Evolutionary conservation across 2,888 invertebrate species (phyloP).

Genomic region (Brenthis daphne): DNA sequence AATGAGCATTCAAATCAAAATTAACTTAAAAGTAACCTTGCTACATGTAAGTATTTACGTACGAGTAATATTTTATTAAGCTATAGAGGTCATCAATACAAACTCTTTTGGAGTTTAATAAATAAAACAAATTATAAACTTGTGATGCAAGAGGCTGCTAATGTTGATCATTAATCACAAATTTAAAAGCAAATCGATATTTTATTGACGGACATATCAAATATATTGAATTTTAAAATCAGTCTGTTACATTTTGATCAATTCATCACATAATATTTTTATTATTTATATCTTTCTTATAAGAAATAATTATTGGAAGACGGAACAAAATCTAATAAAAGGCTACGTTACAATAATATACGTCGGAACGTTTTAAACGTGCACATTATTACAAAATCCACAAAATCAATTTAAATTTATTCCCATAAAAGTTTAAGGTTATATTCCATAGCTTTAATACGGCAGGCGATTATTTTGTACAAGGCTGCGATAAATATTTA

Average conservation of each 20-base stretch:
- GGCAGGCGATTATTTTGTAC: slow-evolving; percentile 1
- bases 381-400: slow-evolving; percentile 2
- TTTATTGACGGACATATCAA: neutral
- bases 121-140: no score
- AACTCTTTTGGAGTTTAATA: no score
- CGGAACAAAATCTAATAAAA: neutral
- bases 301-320: slow-evolving; percentile 1
- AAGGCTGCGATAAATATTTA: neutral
- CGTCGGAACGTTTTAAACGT: neutral
- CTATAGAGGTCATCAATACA: neutral
- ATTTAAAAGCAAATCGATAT: neutral
- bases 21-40: no score
- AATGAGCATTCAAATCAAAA: no score
- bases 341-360: neutral
- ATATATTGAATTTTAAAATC: neutral
- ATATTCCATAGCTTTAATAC: neutral
- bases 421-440: slow-evolving; percentile 16
- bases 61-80: no score
- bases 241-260: neutral
- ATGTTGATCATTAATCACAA: slow-evolving; percentile 5
- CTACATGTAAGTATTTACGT: no score
- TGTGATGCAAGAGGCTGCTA: neutral
- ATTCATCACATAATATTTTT: neutral
- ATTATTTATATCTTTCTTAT: slow-evolving; percentile 1
- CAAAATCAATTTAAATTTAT: slow-evolving; percentile 10